Evolutionary conservation across 2,113 vertebrate genomes (phyloP), one percentile per base, ranked within the genome.

Genomic region (Clarias gariepinus): DNA sequence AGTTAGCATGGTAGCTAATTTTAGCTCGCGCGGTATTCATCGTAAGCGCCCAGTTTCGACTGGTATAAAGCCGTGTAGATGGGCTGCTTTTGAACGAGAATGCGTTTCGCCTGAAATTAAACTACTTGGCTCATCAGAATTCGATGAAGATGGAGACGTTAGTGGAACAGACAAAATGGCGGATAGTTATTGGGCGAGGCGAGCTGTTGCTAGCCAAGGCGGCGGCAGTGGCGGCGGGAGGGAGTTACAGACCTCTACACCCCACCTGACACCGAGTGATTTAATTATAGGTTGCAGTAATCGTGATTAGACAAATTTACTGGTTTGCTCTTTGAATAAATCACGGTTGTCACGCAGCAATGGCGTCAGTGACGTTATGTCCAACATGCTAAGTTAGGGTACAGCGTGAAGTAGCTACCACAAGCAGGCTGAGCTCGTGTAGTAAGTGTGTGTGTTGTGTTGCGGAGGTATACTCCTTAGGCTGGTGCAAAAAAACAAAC

Each of bases 161-260:
- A 81, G 63, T 88, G 78, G 89, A 90, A 81, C 82, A 88, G 85
- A 90, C 89, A 90, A 90, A 90, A 90, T 90, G 89, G 89, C 89
- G 89, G 87, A 76, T 78, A 86, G 89, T 88, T 86, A 86, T 87
- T 90, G 89, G 89, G 89, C 88, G 89, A 90, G 89, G 89, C 89
- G 88, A 85, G 89, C 82, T 86, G 89, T 90, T 84, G 81, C 84
- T 88, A 87, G 86, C 88, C 88, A 89, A 85, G 79, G 83, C 83
- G 33, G 77, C 47, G 82, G 81, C 6, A 6, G 84, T 53, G 84
- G 64, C 69, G 68, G 1, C 33, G 33, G 33, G 52, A 53, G 77
- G 77, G 36, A 21, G 41, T 83, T 30, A 36, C 64, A 82, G 85
- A 86, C 55, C 61, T 68, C 55, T 74, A 74, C 68, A 86, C 66